These are phyloP conservation scores for Cerastoderma edule DNA, from an alignment of 2,888 invertebrate species.

Conservation along the genomic window DNA sequence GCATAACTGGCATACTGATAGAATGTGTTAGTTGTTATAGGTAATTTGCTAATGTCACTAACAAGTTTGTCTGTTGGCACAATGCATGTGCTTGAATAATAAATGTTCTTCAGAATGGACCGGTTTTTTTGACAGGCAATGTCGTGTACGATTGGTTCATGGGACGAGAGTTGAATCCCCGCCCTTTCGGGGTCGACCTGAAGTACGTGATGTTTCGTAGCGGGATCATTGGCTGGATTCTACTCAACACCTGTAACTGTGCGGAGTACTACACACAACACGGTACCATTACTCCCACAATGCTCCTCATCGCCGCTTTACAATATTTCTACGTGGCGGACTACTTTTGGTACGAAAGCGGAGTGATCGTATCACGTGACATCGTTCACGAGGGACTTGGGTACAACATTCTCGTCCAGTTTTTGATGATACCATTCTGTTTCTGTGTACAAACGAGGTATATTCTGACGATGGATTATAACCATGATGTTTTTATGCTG, in stretches of 20 bases:
- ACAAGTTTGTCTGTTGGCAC: no score
- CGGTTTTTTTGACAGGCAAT: slow-evolving; percentile 45
- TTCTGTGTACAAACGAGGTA: slow-evolving; percentile 61
- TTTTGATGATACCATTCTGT: slow-evolving; percentile 64
- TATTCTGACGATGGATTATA: slow-evolving; percentile 36
- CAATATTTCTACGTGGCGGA: slow-evolving; percentile 57
- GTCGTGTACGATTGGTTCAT: slow-evolving; percentile 63
- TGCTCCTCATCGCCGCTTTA: slow-evolving; percentile 36
- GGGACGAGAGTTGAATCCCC: slow-evolving; percentile 59
- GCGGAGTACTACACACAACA: slow-evolving; percentile 31
- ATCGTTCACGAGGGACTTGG: slow-evolving; percentile 62
- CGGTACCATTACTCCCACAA: slow-evolving; percentile 17
- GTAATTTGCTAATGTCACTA: no score
- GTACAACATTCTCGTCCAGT: slow-evolving; percentile 56
- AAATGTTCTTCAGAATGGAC: no score
- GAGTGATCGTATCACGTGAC: slow-evolving; percentile 60
- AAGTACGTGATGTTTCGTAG: slow-evolving; percentile 62
- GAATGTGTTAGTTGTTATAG: no score
- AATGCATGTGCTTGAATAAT: no score
- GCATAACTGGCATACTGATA: no score
- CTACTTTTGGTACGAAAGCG: slow-evolving; percentile 62
- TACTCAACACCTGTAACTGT: slow-evolving; percentile 53
- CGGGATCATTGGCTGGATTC: slow-evolving; percentile 60
- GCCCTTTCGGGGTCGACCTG: slow-evolving; percentile 49
- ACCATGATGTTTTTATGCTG: slow-evolving; percentile 20